Percentiles rank a stretch among this genome's conserved stretches.
Conservation (phyloP, 2,797 vertebrate genomes). For the Anableps anableps region DNA sequence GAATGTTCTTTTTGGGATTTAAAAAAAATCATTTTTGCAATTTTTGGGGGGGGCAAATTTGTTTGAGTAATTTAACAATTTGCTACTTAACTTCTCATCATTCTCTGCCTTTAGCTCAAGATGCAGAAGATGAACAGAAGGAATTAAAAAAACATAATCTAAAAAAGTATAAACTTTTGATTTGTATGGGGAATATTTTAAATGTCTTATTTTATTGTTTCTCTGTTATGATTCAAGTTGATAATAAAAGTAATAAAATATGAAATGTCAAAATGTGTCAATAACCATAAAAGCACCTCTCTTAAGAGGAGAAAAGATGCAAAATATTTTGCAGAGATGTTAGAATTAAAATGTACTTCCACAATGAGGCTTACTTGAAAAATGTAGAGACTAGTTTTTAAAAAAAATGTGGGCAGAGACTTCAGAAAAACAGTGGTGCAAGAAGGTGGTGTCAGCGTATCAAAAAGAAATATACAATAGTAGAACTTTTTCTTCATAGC, state of each 20-base stretch:
- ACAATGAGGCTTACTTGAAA: conserved; percentile 31
- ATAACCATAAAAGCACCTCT: not conserved
- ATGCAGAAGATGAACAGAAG: conserved; percentile 3
- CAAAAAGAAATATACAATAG: conserved; percentile 55
- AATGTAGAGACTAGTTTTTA: conserved; percentile 39
- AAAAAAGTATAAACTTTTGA: not conserved
- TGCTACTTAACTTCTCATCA: conserved; percentile 28
- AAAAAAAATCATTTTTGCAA: conserved; percentile 6
- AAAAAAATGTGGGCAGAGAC: conserved; percentile 28
- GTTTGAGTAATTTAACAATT: conserved; percentile 32
- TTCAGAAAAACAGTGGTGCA: conserved; percentile 41
- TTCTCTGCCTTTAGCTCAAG: conserved; percentile 18
- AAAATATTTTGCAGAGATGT: not conserved
- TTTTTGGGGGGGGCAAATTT: conserved; percentile 14
- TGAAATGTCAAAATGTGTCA: not conserved
- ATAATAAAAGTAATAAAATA: not conserved
- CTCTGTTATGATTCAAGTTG: not conserved
- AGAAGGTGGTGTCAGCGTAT: conserved; percentile 47
- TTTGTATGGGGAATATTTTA: conserved; percentile 4
- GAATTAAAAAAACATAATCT: conserved; percentile 6
- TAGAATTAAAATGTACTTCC: conserved; percentile 6
- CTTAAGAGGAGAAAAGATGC: conserved; percentile 10
- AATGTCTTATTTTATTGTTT: not conserved
- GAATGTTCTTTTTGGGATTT: conserved; percentile 36
- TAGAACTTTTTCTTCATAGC: conserved; percentile 50